Base-by-base conservation (phyloP, 2,797 vertebrate genomes). In the Moxostoma hubbsi region DNA sequence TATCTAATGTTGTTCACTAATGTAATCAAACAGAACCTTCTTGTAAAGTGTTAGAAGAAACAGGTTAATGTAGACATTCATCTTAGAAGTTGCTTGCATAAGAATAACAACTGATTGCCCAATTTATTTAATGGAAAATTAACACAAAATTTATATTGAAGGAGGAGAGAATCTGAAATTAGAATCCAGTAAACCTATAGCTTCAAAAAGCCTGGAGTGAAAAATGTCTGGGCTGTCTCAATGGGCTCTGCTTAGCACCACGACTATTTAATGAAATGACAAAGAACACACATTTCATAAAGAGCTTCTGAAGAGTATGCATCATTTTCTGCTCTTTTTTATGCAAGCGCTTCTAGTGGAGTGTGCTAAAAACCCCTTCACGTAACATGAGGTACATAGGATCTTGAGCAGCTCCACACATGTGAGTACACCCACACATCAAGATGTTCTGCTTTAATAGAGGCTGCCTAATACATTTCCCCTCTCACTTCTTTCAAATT, bases 311-410 rank as follows among this genome's bases (percentile, higher is more conserved):
- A 83, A 8, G n/a, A 11, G 54, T 49, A 6, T 68, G 55, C 70
- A 75, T 80, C 76, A 77, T 73, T 64, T 85, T 6, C 80, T 81
- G 78, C 82, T 79, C 81, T 82, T 86, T 88, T 89, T 88, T 88
- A 65, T 83, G 86, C 89, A 58, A 86, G 86, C 64, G 87, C 90
- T 91, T 69, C 83, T 88, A 80, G 84, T 59, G 63, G 83, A 79
- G 77, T 66, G 64, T 73, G 77, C 62, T 54, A n/a, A 77, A 83
- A 80, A 75, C 49, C 72, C 72, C 62, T 63, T 61, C 64, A 50
- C 36, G 61, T 53, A 45, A 64, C 64, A 61, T 70, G 78, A 82
- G 59, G 24, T 67, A 69, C 9, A 24, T n/a, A 36, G 51, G 82
- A 66, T 61, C 61, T 81, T 6, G 55, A 51, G 66, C 58, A 86